Evolutionary conservation across 2,888 invertebrate species (phyloP).

Genomic region (Pilophorus perplexus): DNA sequence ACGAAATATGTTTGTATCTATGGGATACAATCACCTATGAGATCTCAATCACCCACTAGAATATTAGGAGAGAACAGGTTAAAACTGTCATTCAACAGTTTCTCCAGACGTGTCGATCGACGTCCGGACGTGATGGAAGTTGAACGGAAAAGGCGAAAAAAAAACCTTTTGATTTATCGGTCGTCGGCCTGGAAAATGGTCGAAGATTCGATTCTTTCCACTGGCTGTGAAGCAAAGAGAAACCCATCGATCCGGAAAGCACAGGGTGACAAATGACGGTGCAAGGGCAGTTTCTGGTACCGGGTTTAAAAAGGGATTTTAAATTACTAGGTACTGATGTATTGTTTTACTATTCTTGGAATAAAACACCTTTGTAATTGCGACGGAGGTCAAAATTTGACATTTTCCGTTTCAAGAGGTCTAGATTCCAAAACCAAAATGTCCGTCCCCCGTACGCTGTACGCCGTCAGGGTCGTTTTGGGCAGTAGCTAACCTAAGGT

Average conservation of each 20-base stretch:
- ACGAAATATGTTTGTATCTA: background rate
- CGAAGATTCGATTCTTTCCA: constrained; percentile 6
- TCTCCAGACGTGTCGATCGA: background rate
- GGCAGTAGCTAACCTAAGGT: too few relatives aligned
- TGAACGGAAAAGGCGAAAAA: background rate
- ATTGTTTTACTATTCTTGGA: too few relatives aligned
- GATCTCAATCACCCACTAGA: background rate
- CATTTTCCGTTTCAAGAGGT: too few relatives aligned
- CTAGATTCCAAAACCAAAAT: too few relatives aligned
- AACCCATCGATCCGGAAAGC: background rate
- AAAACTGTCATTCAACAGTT: background rate
- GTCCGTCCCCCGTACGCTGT: too few relatives aligned
- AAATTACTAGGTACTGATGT: too few relatives aligned
- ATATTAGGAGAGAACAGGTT: background rate
- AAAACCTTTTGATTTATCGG: constrained; percentile 8
- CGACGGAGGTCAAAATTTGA: too few relatives aligned
- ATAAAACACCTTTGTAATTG: too few relatives aligned
- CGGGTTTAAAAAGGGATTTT: too few relatives aligned
- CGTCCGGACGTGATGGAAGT: background rate
- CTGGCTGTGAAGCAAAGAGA: background rate
- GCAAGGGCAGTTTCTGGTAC: too few relatives aligned
- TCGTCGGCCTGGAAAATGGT: constrained; percentile 3
- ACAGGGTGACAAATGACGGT: too few relatives aligned
- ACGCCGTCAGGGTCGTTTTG: too few relatives aligned
- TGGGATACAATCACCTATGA: background rate